These are phyloP conservation scores for Chelmon rostratus DNA, from an alignment of 2,797 vertebrate species.

Conservation along the genomic window DNA sequence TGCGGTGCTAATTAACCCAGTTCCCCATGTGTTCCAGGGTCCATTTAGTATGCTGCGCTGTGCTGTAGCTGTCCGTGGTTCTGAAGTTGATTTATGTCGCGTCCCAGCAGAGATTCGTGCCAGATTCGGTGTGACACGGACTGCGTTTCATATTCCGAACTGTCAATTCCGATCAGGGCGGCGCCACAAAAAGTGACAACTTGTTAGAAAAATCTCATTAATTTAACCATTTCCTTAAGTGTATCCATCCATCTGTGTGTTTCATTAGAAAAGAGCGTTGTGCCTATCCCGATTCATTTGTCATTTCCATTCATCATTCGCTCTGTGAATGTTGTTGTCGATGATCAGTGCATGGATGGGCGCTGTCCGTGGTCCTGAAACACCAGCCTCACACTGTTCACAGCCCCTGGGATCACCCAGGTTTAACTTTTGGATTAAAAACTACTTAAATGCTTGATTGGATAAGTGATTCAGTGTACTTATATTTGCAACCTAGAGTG, in stretches of 20 bases:
- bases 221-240: constrained; percentile 48
- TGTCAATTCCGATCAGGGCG: constrained; percentile 60
- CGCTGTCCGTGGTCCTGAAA: constrained; percentile 60
- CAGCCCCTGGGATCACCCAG: background rate
- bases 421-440: constrained; percentile 31
- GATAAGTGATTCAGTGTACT: constrained; percentile 12
- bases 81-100: constrained; percentile 72
- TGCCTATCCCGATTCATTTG: background rate
- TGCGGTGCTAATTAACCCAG: constrained; percentile 74
- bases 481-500: background rate
- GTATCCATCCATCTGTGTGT: constrained; percentile 30
- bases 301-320: constrained; percentile 25
- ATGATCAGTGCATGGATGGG: background rate
- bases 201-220: constrained; percentile 47
- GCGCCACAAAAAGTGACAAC: constrained; percentile 45
- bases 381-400: constrained; percentile 6
- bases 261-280: background rate
- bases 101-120: constrained; percentile 62
- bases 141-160: constrained; percentile 39
- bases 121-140: constrained; percentile 58
- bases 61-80: constrained; percentile 59
- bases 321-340: constrained; percentile 12
- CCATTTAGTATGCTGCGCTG: constrained; percentile 68
- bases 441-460: constrained; percentile 6
- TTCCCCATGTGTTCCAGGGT: constrained; percentile 45